Conservation (phyloP, 1,140 invertebrate species). For the Drosophila busckii region DNA sequence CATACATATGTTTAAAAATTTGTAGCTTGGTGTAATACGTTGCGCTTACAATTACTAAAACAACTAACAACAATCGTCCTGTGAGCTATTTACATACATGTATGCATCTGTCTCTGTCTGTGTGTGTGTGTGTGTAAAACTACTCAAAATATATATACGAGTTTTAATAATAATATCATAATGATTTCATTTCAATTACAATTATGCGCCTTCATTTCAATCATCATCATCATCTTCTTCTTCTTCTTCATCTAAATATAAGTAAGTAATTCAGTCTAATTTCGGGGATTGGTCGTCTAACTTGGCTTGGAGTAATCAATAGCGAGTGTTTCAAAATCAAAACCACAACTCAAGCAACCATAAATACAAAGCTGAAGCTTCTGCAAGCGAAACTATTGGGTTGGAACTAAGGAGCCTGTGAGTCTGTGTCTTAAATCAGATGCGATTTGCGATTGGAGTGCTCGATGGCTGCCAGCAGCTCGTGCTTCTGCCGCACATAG, state of each 20-base stretch:
- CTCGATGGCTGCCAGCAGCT: conserved; percentile 91
- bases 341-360: conserved; percentile 34
- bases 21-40: conserved; percentile 37
- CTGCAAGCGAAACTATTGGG: too few relatives aligned
- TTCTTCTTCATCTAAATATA: conserved; percentile 48
- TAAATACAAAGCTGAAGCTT: too few relatives aligned
- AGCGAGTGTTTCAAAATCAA: conserved; percentile 10
- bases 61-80: conserved; percentile 55
- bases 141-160: conserved; percentile 74
- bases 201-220: conserved; percentile 32
- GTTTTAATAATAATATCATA: too few relatives aligned
- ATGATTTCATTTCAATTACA: conserved; percentile 63
- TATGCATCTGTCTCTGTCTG: conserved; percentile 7
- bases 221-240: conserved; percentile 9
- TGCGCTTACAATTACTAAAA: conserved; percentile 43
- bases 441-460: conserved; percentile 87
- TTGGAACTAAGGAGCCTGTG: too few relatives aligned
- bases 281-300: conserved; percentile 65
- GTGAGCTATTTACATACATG: conserved; percentile 16
- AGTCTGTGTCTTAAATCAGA: conserved; percentile 53
- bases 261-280: conserved; percentile 71
- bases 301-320: conserved; percentile 35
- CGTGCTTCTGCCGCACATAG: conserved; percentile 93
- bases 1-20: conserved; percentile 3
- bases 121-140: conserved; percentile 23